These are phyloP conservation scores for Mimas tiliae DNA, from an alignment of 2,888 invertebrate species.

Conservation along the genomic window DNA sequence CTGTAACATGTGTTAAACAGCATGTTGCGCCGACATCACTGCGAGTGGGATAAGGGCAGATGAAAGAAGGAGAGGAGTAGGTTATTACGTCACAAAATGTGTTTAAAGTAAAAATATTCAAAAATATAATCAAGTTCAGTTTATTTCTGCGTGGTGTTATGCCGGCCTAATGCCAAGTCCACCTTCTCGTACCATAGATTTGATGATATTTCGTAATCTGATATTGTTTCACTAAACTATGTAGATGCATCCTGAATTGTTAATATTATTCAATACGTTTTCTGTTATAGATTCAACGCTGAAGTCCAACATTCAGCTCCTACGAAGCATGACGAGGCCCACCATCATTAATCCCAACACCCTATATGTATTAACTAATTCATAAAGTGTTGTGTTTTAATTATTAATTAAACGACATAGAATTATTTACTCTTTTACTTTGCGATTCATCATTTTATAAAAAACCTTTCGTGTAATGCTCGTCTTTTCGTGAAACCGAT, in stretches of 20 bases:
- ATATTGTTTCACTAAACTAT: too few species aligned
- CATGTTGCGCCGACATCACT: too few species aligned
- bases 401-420: conserved; percentile 2
- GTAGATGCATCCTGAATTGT: not conserved
- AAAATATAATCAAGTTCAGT: too few species aligned
- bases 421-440: conserved; percentile 8
- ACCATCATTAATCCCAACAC: conserved; percentile 40
- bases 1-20: too few species aligned
- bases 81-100: too few species aligned
- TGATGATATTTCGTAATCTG: too few species aligned
- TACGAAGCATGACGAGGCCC: conserved; percentile 57
- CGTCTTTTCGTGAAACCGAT: not conserved
- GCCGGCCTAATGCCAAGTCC: too few species aligned
- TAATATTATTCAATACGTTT: conserved; percentile 18
- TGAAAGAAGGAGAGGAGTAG: too few species aligned
- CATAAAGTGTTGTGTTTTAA: conserved; percentile 14
- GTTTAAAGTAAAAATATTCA: too few species aligned
- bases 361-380: conserved; percentile 12
- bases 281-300: conserved; percentile 75
- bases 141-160: too few species aligned
- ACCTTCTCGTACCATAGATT: too few species aligned
- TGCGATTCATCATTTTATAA: not conserved
- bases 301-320: conserved; percentile 74
- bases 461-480: conserved; percentile 2
- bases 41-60: too few species aligned